These are phyloP conservation scores for Mythimna albipuncta DNA, from an alignment of 2,888 invertebrate species.

Conservation along the genomic window DNA sequence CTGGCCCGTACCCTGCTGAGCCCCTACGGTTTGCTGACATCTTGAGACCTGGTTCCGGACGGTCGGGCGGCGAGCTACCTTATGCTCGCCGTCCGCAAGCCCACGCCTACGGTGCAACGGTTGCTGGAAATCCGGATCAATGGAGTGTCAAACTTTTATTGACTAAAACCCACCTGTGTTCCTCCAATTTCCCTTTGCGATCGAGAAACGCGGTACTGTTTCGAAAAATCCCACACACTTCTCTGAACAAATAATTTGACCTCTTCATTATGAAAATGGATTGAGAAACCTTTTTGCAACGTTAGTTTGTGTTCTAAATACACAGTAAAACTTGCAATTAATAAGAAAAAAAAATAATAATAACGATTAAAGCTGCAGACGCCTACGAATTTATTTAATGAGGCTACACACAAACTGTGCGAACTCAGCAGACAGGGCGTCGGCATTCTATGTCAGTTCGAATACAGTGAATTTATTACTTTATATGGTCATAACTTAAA, in stretches of 20 bases:
- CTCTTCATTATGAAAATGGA: neutral
- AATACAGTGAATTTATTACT: neutral
- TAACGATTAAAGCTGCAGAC: conserved; percentile 7
- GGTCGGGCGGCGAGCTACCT: no score
- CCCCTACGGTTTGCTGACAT: no score
- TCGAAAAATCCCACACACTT: neutral
- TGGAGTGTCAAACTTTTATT: no score
- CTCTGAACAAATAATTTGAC: neutral
- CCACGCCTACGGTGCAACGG: no score
- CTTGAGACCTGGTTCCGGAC: no score
- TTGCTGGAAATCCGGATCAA: no score
- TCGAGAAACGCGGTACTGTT: no score
- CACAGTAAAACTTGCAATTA: neutral
- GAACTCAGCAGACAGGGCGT: conserved; percentile 40
- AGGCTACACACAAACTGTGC: conserved; percentile 19
- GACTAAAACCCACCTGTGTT: no score
- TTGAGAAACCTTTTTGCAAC: neutral
- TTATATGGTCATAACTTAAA: neutral
- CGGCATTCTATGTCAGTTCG: conserved; percentile 22
- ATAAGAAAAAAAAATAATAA: neutral
- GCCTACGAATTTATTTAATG: conserved; percentile 30
- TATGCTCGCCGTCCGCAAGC: no score
- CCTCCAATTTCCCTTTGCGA: no score
- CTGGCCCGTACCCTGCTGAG: no score
- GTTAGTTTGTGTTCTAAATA: neutral